These are phyloP conservation scores for Heteromyza rotundicornis DNA, from an alignment of 2,888 invertebrate genomes.

Conservation along the genomic window DNA sequence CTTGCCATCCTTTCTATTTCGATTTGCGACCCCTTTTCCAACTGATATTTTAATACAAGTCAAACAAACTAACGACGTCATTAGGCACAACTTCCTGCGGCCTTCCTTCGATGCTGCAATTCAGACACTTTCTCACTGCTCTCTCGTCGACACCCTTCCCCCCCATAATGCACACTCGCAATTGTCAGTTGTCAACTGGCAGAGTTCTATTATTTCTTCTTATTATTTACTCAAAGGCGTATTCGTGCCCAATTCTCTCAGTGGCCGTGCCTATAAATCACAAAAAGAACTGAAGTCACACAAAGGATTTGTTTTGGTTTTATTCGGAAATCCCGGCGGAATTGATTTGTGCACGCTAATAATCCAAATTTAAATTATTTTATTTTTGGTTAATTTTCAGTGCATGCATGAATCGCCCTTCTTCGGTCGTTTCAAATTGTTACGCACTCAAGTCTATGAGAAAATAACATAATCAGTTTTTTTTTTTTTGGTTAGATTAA, in stretches of 20 bases:
- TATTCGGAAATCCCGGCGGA: conserved; percentile 56
- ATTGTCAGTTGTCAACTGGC: conserved; percentile 3
- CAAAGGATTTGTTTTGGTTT: conserved; percentile 45
- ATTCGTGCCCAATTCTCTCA: neutral
- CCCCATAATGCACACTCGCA: neutral
- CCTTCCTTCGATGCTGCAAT: neutral
- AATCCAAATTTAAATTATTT: conserved; percentile 51
- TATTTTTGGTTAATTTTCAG: too few species aligned
- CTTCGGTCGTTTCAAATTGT: neutral
- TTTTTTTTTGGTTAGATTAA: neutral
- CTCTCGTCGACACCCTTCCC: neutral
- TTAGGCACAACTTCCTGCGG: too few species aligned
- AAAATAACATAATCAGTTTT: neutral
- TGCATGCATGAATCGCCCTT: neutral
- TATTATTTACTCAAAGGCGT: conserved; percentile 13
- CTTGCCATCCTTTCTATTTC: neutral
- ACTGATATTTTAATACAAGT: conserved; percentile 9
- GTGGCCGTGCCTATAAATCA: conserved; percentile 6
- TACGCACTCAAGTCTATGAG: neutral
- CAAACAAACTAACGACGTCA: conserved; percentile 6
- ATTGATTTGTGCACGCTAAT: conserved; percentile 61
- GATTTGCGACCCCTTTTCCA: neutral
- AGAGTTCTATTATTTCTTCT: neutral
- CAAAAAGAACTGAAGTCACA: neutral
- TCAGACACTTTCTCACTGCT: neutral